Evolutionary conservation across 2,888 invertebrate genomes (phyloP).

Genomic region (Tenodera sinensis): DNA sequence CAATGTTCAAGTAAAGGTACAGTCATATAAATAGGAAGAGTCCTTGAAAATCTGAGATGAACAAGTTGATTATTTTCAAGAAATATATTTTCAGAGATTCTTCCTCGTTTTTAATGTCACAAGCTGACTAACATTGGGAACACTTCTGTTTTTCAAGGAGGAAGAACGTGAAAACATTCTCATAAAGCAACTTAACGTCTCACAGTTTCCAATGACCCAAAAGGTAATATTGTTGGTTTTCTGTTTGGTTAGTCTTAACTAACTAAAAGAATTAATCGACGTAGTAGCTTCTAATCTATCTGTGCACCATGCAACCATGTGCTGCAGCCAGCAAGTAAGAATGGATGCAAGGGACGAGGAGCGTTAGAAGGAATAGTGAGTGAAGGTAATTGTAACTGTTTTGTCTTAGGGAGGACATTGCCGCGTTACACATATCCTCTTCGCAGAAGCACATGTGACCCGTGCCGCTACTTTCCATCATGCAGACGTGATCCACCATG

Average conservation of each 20-base stretch:
- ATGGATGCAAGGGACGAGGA: constrained; percentile 15
- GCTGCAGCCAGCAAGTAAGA: constrained; percentile 21
- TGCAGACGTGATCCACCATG: constrained; percentile 98
- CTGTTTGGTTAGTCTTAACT: not conserved
- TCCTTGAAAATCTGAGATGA: constrained; percentile 5
- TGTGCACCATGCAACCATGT: constrained; percentile 32
- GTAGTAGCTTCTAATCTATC: constrained; percentile 24
- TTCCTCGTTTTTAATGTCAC: not conserved
- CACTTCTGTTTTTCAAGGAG: not conserved
- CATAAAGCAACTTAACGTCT: not conserved
- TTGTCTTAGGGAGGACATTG: constrained; percentile 33
- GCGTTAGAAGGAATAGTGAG: constrained; percentile 1
- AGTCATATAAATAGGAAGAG: constrained; percentile 7
- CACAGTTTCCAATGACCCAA: constrained; percentile 10
- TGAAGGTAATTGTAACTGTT: not conserved
- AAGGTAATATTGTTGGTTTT: not conserved
- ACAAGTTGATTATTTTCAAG: not conserved
- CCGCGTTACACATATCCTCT: constrained; percentile 89
- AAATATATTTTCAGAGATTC: not conserved
- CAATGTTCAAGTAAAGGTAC: constrained; percentile 9
- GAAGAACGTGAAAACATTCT: not conserved
- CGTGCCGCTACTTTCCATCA: constrained; percentile 97
- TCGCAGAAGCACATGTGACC: constrained; percentile 99
- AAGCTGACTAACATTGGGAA: not conserved
- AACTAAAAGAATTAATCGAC: constrained; percentile 12